A percentile compares a stretch with the other conserved stretches of the same genome.
Evolutionary conservation across 2,113 vertebrate species (phyloP).

Genomic region (Quiscalus mexicanus): DNA sequence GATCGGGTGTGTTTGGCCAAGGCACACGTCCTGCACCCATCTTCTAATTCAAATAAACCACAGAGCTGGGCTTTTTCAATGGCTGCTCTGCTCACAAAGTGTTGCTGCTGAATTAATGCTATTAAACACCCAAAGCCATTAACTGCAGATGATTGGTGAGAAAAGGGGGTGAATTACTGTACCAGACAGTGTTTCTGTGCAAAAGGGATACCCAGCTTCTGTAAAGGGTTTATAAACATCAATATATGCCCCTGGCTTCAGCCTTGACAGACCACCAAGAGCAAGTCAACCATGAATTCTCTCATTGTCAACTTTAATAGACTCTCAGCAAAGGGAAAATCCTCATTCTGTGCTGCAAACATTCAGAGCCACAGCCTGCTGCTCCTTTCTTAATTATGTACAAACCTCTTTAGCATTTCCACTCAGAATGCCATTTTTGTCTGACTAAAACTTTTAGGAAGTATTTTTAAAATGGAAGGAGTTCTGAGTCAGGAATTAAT

Average conservation of each 20-base stretch:
- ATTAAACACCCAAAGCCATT: not conserved
- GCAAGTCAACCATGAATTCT: conserved; percentile 38
- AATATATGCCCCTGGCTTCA: not conserved
- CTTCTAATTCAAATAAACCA: not conserved
- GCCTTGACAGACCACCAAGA: conserved; percentile 32
- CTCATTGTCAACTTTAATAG: conserved; percentile 56
- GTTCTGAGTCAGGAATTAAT: not conserved
- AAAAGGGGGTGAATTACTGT: not conserved
- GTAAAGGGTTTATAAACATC: conserved; percentile 7
- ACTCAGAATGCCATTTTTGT: not conserved
- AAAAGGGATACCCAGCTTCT: not conserved
- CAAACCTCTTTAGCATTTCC: conserved; percentile 19
- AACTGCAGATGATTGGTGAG: not conserved
- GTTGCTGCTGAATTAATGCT: not conserved
- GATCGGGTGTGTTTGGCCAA: not conserved
- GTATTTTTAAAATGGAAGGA: not conserved
- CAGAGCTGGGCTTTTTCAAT: not conserved
- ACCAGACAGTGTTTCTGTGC: not conserved
- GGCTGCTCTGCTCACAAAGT: not conserved
- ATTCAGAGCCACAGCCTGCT: conserved; percentile 32
- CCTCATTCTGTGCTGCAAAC: conserved; percentile 16
- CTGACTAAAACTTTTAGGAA: not conserved
- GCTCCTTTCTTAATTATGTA: conserved; percentile 50
- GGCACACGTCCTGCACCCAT: not conserved
- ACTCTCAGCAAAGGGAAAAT: conserved; percentile 23